Percentiles rank a stretch among this genome's conserved stretches.
phyloP scores from a whole-genome alignment of 2,888 invertebrate species.

The Drosophila leonis region DNA sequence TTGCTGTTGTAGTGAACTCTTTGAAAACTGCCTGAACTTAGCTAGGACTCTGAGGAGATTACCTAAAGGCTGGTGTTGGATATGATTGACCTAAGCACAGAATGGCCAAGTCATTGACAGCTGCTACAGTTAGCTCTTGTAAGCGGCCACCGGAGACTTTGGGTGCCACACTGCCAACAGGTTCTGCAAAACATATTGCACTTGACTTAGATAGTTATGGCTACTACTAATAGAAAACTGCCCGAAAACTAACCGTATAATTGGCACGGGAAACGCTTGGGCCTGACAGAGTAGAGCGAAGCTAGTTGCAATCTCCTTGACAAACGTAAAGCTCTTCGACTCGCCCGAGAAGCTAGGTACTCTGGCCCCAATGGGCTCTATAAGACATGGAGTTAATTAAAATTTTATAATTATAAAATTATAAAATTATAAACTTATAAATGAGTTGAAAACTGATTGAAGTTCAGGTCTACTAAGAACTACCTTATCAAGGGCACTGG shows the following conservation, averaged over 20 bases:
- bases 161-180: constrained; percentile 86
- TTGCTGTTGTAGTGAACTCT: accelerated
- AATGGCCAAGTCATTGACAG: constrained; percentile 78
- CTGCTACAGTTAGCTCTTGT: constrained; percentile 85
- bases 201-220: background rate
- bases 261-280: constrained; percentile 90
- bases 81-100: constrained; percentile 87
- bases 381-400: constrained; percentile 20
- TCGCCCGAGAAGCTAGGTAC: constrained; percentile 87
- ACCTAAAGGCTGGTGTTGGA: constrained; percentile 87
- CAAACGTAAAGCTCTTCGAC: constrained; percentile 87
- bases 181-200: constrained; percentile 82
- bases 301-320: constrained; percentile 85
- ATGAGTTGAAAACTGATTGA: constrained; percentile 26
- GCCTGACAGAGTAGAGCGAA: constrained; percentile 89
- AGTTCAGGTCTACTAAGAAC: constrained; percentile 41
- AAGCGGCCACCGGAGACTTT: constrained; percentile 86
- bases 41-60: constrained; percentile 47
- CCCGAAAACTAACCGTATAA: constrained; percentile 88
- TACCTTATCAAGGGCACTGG: constrained; percentile 90
- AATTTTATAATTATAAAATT: no score
- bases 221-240: constrained; percentile 44
- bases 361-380: constrained; percentile 88
- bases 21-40: constrained; percentile 49
- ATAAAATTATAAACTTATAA: no score